Evolutionary conservation across 2,113 vertebrate species (phyloP).

Genomic region (Orthochromis malagaraziensis): DNA sequence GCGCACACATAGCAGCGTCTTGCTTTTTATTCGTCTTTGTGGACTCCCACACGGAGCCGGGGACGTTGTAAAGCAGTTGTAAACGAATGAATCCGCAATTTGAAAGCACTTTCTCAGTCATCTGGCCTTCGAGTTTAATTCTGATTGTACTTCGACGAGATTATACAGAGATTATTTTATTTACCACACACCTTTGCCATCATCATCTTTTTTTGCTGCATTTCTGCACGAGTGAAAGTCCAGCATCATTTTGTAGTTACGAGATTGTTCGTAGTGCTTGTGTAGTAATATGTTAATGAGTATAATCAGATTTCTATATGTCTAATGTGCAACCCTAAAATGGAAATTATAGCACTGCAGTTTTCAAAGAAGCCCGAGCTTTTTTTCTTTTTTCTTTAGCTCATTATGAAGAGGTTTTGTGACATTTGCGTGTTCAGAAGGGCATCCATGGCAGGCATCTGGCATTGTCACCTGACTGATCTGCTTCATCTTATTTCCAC

Average conservation of each 20-base stretch:
- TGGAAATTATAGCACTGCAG: background rate
- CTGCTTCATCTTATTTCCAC: constrained; percentile 17
- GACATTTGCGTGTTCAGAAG: background rate
- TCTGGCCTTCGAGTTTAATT: background rate
- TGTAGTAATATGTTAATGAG: background rate
- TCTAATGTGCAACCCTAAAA: background rate
- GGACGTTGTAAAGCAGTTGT: constrained; percentile 7
- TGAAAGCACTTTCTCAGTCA: background rate
- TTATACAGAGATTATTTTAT: background rate
- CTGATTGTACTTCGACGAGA: background rate
- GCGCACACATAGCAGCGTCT: background rate
- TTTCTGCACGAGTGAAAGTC: background rate
- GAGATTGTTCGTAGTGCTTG: background rate
- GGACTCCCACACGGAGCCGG: background rate
- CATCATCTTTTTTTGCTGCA: background rate
- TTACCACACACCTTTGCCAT: background rate
- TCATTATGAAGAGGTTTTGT: background rate
- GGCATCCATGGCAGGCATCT: background rate
- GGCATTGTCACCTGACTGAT: constrained; percentile 20
- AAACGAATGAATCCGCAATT: constrained; percentile 22
- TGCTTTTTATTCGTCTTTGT: constrained; percentile 32
- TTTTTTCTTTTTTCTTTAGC: background rate
- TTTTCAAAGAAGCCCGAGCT: background rate
- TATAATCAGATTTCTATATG: background rate
- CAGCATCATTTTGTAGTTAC: background rate